These are phyloP conservation scores for Tenualosa ilisha DNA, from an alignment of 2,797 vertebrate species.

Conservation along the genomic window DNA sequence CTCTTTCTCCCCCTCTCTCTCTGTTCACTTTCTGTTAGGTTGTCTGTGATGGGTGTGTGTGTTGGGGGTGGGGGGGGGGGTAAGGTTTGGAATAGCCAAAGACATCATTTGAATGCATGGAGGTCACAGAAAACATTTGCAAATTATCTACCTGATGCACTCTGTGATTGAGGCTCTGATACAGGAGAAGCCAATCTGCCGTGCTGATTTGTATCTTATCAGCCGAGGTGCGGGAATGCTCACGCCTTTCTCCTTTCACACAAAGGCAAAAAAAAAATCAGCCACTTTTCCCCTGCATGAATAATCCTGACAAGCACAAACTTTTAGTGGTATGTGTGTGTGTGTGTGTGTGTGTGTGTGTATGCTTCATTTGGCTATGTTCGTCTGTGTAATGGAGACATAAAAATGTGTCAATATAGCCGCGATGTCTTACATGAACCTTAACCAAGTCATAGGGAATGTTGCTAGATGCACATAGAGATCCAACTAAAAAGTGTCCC, in stretches of 20 bases:
- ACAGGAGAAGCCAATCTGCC: constrained; percentile 80
- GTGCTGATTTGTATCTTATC: constrained; percentile 80
- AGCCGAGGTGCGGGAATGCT: constrained; percentile 74
- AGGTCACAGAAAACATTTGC: constrained; percentile 83
- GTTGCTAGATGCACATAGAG: neutral
- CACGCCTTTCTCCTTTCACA: constrained; percentile 76
- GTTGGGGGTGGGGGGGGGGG: neutral
- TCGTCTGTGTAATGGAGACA: neutral
- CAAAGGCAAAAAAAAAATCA: constrained; percentile 60
- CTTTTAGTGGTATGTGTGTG: neutral
- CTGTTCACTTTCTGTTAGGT: constrained; percentile 16
- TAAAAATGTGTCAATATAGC: neutral
- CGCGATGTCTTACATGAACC: neutral
- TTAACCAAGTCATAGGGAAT: neutral
- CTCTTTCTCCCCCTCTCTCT: constrained; percentile 41
- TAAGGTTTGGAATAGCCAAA: constrained; percentile 70
- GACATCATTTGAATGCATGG: constrained; percentile 78
- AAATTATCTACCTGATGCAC: constrained; percentile 79
- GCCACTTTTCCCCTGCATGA: constrained; percentile 18
- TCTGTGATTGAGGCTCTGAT: constrained; percentile 75
- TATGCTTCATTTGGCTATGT: neutral
- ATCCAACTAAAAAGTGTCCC: neutral
- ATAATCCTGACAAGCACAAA: constrained; percentile 24
- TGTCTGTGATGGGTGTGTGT: constrained; percentile 40
- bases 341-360: no score